A percentile compares a stretch with the other conserved stretches of the same genome.
phyloP scores from a whole-genome alignment of 2,888 invertebrate genomes.

The Drosophila yooni region DNA sequence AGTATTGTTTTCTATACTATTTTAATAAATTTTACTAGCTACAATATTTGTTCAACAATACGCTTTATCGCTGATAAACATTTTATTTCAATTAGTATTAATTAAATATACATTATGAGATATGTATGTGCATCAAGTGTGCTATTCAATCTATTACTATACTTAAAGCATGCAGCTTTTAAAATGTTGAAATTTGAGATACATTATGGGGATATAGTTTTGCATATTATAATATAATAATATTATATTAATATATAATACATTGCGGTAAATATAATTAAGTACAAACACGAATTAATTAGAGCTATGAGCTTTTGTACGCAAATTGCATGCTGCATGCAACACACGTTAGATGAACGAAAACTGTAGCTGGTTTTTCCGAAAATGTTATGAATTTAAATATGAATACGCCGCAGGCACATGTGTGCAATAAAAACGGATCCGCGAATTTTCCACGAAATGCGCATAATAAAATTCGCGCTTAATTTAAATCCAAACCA shows the following conservation, averaged over 20 bases:
- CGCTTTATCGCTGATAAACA: background rate
- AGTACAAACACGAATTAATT: background rate
- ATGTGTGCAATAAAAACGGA: constrained; percentile 58
- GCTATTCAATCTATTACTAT: background rate
- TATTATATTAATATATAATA: background rate
- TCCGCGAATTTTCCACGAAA: constrained; percentile 71
- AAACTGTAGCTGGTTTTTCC: constrained; percentile 70
- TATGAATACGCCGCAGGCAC: constrained; percentile 37
- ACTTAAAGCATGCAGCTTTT: background rate
- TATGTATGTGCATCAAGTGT: background rate
- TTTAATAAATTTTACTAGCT: constrained; percentile 20
- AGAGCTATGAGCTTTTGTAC: background rate
- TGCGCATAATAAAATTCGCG: constrained; percentile 52
- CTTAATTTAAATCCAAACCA: constrained; percentile 48
- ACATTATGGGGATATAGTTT: background rate
- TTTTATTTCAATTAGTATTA: background rate
- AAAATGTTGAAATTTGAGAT: background rate
- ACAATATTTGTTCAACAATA: background rate
- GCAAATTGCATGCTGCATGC: constrained; percentile 1
- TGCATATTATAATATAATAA: background rate
- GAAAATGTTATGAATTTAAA: constrained; percentile 80
- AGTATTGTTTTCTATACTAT: constrained; percentile 14
- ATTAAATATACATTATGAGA: constrained; percentile 1
- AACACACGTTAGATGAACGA: constrained; percentile 53
- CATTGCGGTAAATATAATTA: background rate